phyloP scores from a whole-genome alignment of 2,113 vertebrate species.

The Dromiciops gliroides region DNA sequence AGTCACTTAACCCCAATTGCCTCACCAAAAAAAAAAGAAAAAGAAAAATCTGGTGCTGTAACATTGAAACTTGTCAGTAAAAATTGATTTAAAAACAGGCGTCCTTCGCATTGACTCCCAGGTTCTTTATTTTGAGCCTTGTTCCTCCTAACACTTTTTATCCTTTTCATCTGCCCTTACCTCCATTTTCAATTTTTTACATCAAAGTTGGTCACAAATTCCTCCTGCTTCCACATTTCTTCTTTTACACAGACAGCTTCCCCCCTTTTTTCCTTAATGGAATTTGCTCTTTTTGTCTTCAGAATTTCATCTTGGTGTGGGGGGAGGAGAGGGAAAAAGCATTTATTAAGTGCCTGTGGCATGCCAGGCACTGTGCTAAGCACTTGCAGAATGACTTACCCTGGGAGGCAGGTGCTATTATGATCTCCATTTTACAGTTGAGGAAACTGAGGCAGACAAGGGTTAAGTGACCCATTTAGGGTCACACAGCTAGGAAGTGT shows the following conservation, averaged over 20 bases:
- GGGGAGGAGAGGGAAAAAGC: too few species aligned
- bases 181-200: neutral
- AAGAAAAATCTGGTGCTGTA: neutral
- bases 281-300: neutral
- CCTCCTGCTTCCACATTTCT: neutral
- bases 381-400: neutral
- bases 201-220: neutral
- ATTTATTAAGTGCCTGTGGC: too few species aligned
- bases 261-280: neutral
- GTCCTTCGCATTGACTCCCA: neutral
- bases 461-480: neutral
- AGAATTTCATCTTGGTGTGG: neutral
- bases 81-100: neutral
- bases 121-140: too few species aligned
- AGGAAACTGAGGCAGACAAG: neutral
- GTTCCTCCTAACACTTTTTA: too few species aligned
- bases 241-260: neutral
- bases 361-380: too few species aligned
- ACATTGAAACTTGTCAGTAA: neutral
- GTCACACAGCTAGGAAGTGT: neutral
- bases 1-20: too few species aligned
- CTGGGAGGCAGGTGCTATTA: neutral
- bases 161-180: neutral
- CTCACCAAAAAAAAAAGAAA: too few species aligned
- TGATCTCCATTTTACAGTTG: too few species aligned